Conservation (phyloP, 2,113 vertebrate species). For the Cynopterus brachyotis region DNA sequence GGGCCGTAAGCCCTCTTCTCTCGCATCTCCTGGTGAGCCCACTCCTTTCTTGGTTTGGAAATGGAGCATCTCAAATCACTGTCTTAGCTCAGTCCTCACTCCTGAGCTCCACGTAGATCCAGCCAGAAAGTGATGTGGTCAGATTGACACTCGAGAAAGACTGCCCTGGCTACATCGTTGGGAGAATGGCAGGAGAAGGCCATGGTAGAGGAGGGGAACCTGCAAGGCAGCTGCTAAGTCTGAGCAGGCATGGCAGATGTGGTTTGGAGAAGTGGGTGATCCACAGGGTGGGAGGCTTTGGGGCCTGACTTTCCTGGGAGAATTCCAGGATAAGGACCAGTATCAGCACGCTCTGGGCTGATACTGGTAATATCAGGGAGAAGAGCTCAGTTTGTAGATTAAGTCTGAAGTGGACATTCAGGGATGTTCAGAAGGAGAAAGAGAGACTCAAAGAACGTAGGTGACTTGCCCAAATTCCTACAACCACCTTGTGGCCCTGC, state of each 20-base stretch:
- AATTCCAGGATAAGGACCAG: not conserved
- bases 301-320: not conserved
- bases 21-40: not conserved
- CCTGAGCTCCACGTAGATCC: not conserved
- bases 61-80: not conserved
- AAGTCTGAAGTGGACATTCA: not conserved
- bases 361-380: not conserved
- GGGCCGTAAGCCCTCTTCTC: not conserved
- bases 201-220: accelerated
- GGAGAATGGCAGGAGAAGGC: not conserved
- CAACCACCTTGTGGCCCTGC: not conserved
- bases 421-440: not conserved
- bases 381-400: not conserved
- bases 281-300: not conserved
- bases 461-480: not conserved
- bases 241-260: not conserved
- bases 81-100: not conserved
- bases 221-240: not conserved
- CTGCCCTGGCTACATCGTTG: not conserved
- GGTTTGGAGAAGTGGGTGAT: too few relatives aligned
- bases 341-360: not conserved
- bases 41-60: not conserved
- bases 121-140: not conserved
- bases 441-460: not conserved
- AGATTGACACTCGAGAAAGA: not conserved